These are phyloP conservation scores for Ariopsis seemanni DNA, from an alignment of 2,113 vertebrate genomes.

Conservation along the genomic window DNA sequence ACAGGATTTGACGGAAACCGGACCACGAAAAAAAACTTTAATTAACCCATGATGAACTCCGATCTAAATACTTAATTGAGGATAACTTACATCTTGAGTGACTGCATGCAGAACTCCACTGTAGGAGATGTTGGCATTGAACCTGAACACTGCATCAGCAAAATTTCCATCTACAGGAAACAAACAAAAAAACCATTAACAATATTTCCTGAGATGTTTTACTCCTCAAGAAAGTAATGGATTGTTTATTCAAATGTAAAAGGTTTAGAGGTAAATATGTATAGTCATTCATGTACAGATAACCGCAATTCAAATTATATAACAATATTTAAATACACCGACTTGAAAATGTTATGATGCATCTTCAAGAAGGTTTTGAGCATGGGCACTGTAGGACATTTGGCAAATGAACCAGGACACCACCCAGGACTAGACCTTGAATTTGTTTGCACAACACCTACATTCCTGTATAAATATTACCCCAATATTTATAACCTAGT, in stretches of 20 bases:
- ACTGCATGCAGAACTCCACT: constrained; percentile 97
- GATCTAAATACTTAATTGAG: not conserved
- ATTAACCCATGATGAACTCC: not conserved
- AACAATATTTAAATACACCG: not conserved
- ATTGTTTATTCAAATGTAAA: not conserved
- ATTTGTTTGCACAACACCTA: not conserved
- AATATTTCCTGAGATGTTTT: not conserved
- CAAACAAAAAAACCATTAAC: not conserved
- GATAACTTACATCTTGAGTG: constrained; percentile 91
- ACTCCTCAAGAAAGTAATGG: not conserved
- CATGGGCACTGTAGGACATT: not conserved
- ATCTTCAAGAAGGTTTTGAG: not conserved
- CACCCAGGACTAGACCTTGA: not conserved
- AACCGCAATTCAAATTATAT: not conserved
- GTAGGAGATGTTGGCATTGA: constrained; percentile 98
- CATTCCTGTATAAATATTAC: not conserved
- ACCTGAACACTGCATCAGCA: constrained; percentile 96
- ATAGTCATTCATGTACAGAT: not conserved
- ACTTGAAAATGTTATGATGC: not conserved
- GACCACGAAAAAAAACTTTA: too few relatives aligned
- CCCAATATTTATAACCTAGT: not conserved
- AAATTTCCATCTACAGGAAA: constrained; percentile 86
- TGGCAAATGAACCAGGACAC: not conserved
- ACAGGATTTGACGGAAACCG: too few relatives aligned
- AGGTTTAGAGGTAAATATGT: not conserved